Conservation (phyloP, 2,113 vertebrate genomes). For the Dipodomys spectabilis region DNA sequence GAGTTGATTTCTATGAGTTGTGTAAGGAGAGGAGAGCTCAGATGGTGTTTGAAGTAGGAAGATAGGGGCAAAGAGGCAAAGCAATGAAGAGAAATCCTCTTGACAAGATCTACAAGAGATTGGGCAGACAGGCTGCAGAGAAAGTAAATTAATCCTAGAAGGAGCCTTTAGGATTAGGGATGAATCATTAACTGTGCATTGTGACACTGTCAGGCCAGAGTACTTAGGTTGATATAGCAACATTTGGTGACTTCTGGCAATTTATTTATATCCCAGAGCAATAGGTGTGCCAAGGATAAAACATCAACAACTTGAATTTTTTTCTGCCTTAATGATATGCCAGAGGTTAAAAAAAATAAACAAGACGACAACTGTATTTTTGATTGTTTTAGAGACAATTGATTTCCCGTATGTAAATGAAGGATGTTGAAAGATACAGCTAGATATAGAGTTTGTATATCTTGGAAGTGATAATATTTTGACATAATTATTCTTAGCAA, state of each 20-base stretch:
- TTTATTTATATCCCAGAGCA: constrained; percentile 48
- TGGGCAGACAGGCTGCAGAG: constrained; percentile 35
- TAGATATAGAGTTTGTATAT: neutral
- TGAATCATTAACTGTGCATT: constrained; percentile 79
- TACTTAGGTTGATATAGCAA: constrained; percentile 37
- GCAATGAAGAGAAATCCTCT: constrained; percentile 60
- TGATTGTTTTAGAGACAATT: neutral
- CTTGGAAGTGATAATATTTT: neutral
- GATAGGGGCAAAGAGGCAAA: constrained; percentile 48
- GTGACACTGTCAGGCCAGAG: constrained; percentile 29
- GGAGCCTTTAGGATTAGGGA: constrained; percentile 73
- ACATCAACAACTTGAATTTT: constrained; percentile 3
- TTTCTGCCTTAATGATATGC: neutral
- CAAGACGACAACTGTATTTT: neutral
- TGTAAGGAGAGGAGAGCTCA: constrained; percentile 52
- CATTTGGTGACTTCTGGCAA: constrained; percentile 50
- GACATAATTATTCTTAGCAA: constrained; percentile 45
- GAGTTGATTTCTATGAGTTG: constrained; percentile 52
- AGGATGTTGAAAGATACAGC: neutral
- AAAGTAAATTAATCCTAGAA: constrained; percentile 70
- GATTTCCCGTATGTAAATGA: neutral
- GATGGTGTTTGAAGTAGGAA: constrained; percentile 58
- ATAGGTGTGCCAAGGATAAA: constrained; percentile 5
- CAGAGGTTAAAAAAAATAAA: neutral
- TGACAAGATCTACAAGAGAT: constrained; percentile 9